These are phyloP conservation scores for Agrotis clavis DNA, from an alignment of 2,888 invertebrate genomes.

Conservation along the genomic window DNA sequence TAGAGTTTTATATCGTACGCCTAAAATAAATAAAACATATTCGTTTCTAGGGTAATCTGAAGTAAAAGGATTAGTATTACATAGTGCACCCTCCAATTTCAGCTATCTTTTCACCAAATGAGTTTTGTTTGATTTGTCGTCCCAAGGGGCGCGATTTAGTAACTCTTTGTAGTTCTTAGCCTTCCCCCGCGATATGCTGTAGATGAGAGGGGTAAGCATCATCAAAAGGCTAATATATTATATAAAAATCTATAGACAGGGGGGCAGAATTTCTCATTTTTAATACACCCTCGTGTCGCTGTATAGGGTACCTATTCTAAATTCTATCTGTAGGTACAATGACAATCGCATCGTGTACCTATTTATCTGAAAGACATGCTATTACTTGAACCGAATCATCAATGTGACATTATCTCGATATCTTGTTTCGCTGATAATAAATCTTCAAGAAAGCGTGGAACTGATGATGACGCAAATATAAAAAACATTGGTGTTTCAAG, in stretches of 20 bases:
- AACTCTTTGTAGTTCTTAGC: conserved; percentile 1
- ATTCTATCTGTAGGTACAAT: neutral
- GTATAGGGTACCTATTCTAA: conserved; percentile 2
- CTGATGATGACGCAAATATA: conserved; percentile 31
- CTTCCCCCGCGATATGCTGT: too few relatives aligned
- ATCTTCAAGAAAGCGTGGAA: conserved; percentile 37
- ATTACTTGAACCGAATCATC: conserved; percentile 20
- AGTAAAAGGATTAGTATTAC: neutral
- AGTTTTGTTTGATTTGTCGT: conserved; percentile 3
- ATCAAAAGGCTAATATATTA: too few relatives aligned
- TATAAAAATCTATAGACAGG: conserved; percentile 6
- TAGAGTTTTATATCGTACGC: neutral
- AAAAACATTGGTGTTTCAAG: neutral
- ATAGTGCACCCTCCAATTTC: conserved; percentile 1
- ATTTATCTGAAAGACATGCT: conserved; percentile 27
- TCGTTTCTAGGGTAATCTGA: neutral
- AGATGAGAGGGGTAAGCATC: neutral
- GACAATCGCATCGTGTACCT: conserved; percentile 10
- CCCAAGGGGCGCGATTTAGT: neutral
- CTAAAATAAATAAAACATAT: conserved; percentile 2
- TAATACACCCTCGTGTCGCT: neutral
- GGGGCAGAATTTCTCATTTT: neutral
- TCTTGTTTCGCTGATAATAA: conserved; percentile 3
- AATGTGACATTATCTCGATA: conserved; percentile 43
- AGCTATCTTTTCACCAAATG: conserved; percentile 8